phyloP scores from a whole-genome alignment of 2,888 invertebrate genomes.

The Sinhomidia bicolor region DNA sequence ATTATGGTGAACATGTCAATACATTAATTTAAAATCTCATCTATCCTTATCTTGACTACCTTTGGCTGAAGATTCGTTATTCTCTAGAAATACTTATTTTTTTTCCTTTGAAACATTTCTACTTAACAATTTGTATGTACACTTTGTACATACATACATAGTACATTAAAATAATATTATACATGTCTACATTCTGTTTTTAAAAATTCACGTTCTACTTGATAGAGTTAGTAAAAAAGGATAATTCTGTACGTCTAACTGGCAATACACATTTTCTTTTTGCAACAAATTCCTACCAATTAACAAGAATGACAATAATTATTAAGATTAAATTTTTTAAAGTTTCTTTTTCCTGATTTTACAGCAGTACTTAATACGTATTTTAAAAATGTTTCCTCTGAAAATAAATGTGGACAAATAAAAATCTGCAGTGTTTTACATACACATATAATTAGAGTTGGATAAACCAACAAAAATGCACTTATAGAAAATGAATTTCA shows the following conservation, averaged over 20 bases:
- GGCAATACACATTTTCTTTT: no score
- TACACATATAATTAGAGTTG: background rate
- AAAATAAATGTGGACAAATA: background rate
- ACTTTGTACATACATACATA: slow-evolving; percentile 11
- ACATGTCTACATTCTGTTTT: no score
- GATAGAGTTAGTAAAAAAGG: no score
- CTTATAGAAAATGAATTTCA: no score
- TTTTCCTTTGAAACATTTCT: background rate
- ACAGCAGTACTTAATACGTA: no score
- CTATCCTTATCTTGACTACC: slow-evolving; percentile 52
- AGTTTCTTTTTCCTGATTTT: background rate
- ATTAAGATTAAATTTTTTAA: no score
- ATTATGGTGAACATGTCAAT: slow-evolving; percentile 33
- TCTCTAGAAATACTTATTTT: slow-evolving; percentile 19
- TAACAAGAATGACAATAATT: no score
- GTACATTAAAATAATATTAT: slow-evolving; percentile 21
- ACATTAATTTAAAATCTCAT: slow-evolving; percentile 35
- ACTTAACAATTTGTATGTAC: background rate
- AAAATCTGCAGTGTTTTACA: background rate
- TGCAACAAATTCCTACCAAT: no score
- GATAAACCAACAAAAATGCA: no score
- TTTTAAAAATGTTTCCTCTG: slow-evolving; percentile 44
- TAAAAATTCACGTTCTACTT: no score
- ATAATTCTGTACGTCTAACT: no score
- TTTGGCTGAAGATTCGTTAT: slow-evolving; percentile 54